A percentile compares a stretch with the other conserved stretches of the same genome.
Evolutionary conservation across 2,888 invertebrate species (phyloP).

Genomic region (Lysandra coridon): DNA sequence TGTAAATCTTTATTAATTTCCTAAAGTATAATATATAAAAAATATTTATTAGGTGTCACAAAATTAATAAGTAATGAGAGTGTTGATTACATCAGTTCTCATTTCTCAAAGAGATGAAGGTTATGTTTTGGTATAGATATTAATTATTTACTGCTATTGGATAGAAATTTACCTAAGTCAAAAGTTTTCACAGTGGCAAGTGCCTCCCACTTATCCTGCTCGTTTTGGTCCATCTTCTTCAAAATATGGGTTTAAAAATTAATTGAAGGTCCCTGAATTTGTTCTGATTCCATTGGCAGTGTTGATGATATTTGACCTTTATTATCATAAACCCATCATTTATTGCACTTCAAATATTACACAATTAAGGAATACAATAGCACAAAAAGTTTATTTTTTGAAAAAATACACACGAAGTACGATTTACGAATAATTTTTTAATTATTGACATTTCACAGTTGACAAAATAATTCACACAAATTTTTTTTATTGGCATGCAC

Average conservation of each 20-base stretch:
- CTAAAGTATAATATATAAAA: too few relatives aligned
- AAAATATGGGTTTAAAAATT: background rate
- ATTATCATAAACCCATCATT: background rate
- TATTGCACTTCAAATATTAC: background rate
- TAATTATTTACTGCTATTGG: constrained; percentile 2
- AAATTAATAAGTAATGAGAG: too few relatives aligned
- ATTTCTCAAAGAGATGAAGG: constrained; percentile 32
- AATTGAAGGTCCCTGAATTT: background rate
- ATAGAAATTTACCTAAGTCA: constrained; percentile 59
- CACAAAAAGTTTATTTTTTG: background rate
- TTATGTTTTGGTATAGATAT: constrained; percentile 27
- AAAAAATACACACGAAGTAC: background rate
- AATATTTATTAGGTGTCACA: too few relatives aligned
- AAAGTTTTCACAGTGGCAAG: constrained; percentile 72
- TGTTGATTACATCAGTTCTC: constrained; percentile 28
- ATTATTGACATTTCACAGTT: background rate
- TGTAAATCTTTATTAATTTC: too few relatives aligned
- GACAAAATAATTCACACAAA: too few relatives aligned
- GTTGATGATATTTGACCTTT: background rate
- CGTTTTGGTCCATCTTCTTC: constrained; percentile 57
- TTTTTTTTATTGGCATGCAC: too few relatives aligned
- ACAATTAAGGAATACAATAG: background rate
- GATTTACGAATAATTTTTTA: background rate
- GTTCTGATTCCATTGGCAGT: background rate
- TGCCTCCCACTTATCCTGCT: constrained; percentile 67